A percentile compares a stretch with the other conserved stretches of the same genome.
phyloP scores from a whole-genome alignment of 2,797 vertebrate species.

The Gambelia wislizenii region DNA sequence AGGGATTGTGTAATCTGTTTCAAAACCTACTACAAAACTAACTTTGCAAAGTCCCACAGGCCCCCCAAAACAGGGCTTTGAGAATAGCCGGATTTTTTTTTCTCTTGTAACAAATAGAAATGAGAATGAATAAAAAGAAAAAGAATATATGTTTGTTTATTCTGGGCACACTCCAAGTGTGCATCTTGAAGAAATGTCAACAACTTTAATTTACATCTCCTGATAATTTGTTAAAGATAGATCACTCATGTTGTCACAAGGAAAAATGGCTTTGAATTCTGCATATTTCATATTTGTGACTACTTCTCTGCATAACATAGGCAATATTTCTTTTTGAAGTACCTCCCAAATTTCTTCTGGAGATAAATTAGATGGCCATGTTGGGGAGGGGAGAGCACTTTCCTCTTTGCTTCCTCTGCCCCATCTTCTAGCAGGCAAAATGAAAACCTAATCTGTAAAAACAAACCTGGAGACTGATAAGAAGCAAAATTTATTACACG shows the following conservation, averaged over 20 bases:
- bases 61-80: neutral
- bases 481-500: slow-evolving; percentile 53
- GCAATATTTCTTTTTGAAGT: slow-evolving; percentile 34
- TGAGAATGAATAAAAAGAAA: neutral
- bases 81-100: slow-evolving; percentile 36
- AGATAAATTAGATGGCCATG: slow-evolving; percentile 45
- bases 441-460: slow-evolving; percentile 15
- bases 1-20: neutral
- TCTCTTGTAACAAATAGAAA: slow-evolving; percentile 32
- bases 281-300: neutral
- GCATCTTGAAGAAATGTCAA: neutral
- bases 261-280: neutral
- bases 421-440: slow-evolving; percentile 18
- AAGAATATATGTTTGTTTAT: neutral
- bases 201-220: slow-evolving; percentile 11
- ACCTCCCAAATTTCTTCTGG: slow-evolving; percentile 27
- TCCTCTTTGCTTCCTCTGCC: neutral
- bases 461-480: slow-evolving; percentile 44
- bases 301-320: slow-evolving; percentile 26
- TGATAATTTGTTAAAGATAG: neutral
- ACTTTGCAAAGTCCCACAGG: neutral
- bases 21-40: neutral
- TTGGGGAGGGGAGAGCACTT: slow-evolving; percentile 25
- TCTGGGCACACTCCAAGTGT: neutral
- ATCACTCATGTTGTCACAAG: neutral